phyloP scores from a whole-genome alignment of 1,140 invertebrate species.

The Caenorhabditis latens region DNA sequence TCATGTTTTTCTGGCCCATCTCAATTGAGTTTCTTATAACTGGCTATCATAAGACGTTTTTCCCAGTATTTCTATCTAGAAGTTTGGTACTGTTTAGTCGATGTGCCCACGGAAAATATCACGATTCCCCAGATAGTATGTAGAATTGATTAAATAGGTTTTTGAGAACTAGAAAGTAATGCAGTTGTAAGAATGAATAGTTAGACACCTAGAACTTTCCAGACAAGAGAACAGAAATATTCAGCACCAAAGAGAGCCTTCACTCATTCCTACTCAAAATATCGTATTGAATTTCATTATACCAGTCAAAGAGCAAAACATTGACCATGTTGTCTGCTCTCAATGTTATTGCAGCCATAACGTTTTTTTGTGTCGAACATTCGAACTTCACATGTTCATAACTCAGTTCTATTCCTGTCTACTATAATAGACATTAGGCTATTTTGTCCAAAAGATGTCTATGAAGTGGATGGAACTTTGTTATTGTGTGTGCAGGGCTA shows the following conservation, averaged over 20 bases:
- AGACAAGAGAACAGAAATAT: too few relatives aligned
- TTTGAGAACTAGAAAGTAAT: too few relatives aligned
- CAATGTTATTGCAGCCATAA: not conserved
- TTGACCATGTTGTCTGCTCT: not conserved
- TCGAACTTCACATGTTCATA: not conserved
- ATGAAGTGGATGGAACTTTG: not conserved
- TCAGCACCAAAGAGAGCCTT: too few relatives aligned
- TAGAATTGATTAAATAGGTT: too few relatives aligned
- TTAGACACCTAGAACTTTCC: too few relatives aligned
- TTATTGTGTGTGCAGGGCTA: not conserved
- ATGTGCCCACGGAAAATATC: too few relatives aligned
- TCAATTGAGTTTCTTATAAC: not conserved
- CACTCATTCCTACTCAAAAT: too few relatives aligned
- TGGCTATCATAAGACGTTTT: not conserved
- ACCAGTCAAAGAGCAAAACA: not conserved
- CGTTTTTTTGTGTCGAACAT: not conserved
- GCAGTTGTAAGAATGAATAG: too few relatives aligned
- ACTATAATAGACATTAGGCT: not conserved
- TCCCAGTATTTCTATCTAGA: too few relatives aligned
- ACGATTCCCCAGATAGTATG: too few relatives aligned
- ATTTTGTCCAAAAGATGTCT: not conserved
- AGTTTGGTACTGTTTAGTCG: too few relatives aligned
- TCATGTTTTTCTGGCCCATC: not conserved
- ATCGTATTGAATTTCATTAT: too few relatives aligned
- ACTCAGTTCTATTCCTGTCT: not conserved